These are phyloP conservation scores for Petrolisthes manimaculis DNA, from an alignment of 2,888 invertebrate genomes.

Conservation along the genomic window DNA sequence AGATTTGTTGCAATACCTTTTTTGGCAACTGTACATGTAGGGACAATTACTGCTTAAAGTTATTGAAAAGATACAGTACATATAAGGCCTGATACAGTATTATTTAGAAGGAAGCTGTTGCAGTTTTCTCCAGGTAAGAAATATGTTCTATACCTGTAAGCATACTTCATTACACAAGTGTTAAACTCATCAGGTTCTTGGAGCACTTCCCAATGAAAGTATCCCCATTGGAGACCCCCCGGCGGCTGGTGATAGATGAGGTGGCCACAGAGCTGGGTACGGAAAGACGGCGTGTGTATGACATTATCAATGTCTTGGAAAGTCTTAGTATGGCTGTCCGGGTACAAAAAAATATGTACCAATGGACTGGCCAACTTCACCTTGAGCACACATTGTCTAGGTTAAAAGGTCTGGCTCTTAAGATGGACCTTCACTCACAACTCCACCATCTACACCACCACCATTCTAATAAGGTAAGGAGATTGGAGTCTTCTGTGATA, in stretches of 20 bases:
- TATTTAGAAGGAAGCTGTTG: no score
- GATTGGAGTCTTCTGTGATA: not conserved
- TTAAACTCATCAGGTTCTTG: conserved; percentile 70
- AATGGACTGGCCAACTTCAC: conserved; percentile 79
- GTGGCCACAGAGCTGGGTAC: conserved; percentile 77
- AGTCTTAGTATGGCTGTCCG: conserved; percentile 80
- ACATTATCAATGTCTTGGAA: conserved; percentile 81
- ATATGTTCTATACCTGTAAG: not conserved
- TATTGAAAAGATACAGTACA: no score
- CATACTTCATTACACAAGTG: not conserved
- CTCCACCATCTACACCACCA: conserved; percentile 36
- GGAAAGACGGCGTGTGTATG: conserved; percentile 80
- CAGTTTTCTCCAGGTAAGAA: not conserved
- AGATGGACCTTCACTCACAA: conserved; percentile 30
- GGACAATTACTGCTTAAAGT: no score
- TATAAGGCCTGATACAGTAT: no score
- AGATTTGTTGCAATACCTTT: no score
- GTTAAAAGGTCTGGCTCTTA: conserved; percentile 75
- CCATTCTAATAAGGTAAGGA: conserved; percentile 32
- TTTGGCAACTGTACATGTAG: no score
- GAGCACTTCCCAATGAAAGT: conserved; percentile 74
- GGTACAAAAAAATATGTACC: conserved; percentile 77
- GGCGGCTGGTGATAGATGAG: conserved; percentile 76
- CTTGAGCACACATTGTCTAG: conserved; percentile 76
- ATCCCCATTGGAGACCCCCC: conserved; percentile 71